phyloP scores from a whole-genome alignment of 2,797 vertebrate genomes.

The Chrysocyon brachyurus region DNA sequence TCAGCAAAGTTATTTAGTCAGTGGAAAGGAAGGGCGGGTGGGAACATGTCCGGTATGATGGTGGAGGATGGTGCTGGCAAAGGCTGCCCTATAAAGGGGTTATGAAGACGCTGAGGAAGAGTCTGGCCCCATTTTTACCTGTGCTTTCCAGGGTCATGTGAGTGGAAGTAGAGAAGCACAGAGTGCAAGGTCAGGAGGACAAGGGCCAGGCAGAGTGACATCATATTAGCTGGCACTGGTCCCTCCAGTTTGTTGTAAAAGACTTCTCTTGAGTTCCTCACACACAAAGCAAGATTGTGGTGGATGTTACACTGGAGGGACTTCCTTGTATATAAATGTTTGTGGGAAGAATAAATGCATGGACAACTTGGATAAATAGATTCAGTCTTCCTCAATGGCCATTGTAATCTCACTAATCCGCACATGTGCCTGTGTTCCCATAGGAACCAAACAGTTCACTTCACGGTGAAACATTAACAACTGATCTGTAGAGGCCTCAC shows the following conservation, averaged over 20 bases:
- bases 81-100: background rate
- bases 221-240: background rate
- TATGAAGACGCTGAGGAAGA: background rate
- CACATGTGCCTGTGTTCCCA: background rate
- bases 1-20: background rate
- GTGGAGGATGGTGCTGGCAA: background rate
- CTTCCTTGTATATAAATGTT: background rate
- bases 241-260: background rate
- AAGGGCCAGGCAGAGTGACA: background rate
- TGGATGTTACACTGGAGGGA: background rate
- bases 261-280: background rate
- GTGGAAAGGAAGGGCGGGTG: background rate
- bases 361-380: background rate
- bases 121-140: background rate
- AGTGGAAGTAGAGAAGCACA: background rate
- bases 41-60: background rate
- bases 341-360: background rate
- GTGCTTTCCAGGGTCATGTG: rapidly evolving
- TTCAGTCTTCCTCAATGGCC: background rate
- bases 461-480: background rate
- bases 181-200: background rate
- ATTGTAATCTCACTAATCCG: background rate
- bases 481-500: background rate
- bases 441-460: background rate
- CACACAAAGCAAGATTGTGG: background rate